A percentile compares a stretch with the other conserved stretches of the same genome.
phyloP scores from a whole-genome alignment of 2,113 vertebrate species.

The Nestor notabilis region DNA sequence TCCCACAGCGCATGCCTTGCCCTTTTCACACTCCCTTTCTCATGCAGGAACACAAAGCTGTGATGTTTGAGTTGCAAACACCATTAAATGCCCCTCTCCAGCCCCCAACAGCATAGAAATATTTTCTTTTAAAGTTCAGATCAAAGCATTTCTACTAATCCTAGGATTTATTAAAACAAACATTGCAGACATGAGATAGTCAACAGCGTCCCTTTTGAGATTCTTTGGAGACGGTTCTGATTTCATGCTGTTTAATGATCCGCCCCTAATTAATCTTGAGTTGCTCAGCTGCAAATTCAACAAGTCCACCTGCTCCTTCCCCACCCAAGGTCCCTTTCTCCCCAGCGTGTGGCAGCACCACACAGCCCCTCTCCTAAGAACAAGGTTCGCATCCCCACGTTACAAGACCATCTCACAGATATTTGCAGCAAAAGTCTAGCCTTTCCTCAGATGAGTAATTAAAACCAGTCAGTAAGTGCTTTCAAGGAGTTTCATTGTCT shows the following conservation, averaged over 20 bases:
- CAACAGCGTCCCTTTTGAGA: constrained; percentile 57
- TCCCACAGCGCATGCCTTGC: constrained; percentile 16
- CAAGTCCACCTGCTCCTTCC: constrained; percentile 50
- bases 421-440: constrained; percentile 20
- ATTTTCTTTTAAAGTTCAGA: constrained; percentile 66
- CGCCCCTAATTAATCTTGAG: constrained; percentile 53
- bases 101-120: constrained; percentile 57
- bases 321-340: background rate
- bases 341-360: constrained; percentile 10
- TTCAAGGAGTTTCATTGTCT: background rate
- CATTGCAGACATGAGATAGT: constrained; percentile 54
- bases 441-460: constrained; percentile 39
- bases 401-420: background rate
- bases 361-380: constrained; percentile 27
- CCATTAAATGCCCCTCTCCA: constrained; percentile 52
- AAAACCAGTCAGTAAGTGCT: constrained; percentile 61
- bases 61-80: constrained; percentile 64
- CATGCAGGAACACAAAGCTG: constrained; percentile 52
- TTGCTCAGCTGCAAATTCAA: constrained; percentile 46
- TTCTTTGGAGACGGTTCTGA: constrained; percentile 53
- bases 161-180: constrained; percentile 68
- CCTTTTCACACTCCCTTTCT: constrained; percentile 54
- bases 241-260: constrained; percentile 49
- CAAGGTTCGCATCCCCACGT: background rate
- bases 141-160: constrained; percentile 65